phyloP scores from a whole-genome alignment of 2,113 vertebrate species.

The Lampris incognitus region DNA sequence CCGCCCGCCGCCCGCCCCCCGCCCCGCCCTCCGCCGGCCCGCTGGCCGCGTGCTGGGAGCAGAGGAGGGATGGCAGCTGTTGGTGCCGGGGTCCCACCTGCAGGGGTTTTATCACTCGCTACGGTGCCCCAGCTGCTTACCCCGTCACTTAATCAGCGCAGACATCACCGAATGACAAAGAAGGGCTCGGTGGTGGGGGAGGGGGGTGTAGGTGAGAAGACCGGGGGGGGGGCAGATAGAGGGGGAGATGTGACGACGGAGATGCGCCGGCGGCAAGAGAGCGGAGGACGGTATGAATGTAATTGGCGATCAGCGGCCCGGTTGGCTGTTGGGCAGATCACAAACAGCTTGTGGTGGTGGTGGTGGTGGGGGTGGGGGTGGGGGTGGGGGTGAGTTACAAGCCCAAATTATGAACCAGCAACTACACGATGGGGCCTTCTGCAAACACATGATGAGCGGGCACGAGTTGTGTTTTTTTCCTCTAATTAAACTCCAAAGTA shows the following conservation, averaged over 20 bases:
- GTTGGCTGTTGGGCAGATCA: conserved; percentile 28
- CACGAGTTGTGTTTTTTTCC: background rate
- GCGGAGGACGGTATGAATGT: conserved; percentile 28
- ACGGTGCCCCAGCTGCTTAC: conserved; percentile 64
- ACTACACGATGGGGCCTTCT: background rate
- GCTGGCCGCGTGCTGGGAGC: conserved; percentile 44
- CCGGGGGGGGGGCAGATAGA: background rate
- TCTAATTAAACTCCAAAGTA: too few species aligned
- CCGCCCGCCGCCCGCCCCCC: background rate
- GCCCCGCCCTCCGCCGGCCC: too few species aligned
- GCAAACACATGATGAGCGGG: conserved; percentile 24
- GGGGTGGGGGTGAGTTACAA: conserved; percentile 23
- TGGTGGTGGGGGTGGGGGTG: too few species aligned
- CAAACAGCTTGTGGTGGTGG: conserved; percentile 37
- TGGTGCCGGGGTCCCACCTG: conserved; percentile 72
- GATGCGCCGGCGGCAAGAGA: conserved; percentile 31
- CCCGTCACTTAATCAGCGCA: conserved; percentile 56
- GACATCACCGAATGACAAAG: conserved; percentile 36
- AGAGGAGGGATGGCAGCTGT: conserved; percentile 70
- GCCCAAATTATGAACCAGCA: conserved; percentile 10
- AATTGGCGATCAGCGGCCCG: conserved; percentile 57
- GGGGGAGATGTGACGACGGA: background rate
- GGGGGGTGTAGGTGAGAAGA: background rate
- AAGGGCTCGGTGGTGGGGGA: background rate
- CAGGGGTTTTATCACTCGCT: conserved; percentile 63